Evolutionary conservation across 2,888 invertebrate species (phyloP), one percentile per base, ranked within the genome.

Genomic region (Nasonia oneida): DNA sequence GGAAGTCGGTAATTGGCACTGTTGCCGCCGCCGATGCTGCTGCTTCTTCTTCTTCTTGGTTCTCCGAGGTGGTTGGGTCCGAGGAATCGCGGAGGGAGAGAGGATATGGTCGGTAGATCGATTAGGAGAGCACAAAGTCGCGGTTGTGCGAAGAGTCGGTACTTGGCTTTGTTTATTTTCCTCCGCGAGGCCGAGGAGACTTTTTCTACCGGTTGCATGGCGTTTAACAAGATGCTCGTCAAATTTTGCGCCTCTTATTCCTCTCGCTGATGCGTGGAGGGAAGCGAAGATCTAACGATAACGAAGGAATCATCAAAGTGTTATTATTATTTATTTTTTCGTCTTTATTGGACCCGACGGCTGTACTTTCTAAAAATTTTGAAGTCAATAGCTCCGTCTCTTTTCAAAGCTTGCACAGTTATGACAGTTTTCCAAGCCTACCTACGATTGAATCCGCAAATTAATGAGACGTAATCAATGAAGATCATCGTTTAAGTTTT

Each of bases 401-500:
- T 42, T 73, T 5, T n/a, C 33, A 33, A 39, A 33, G 29, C 64
- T 14, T 39, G 61, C 37, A 4, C 75, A 67, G 74, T 50, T 75
- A 8, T 70, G 23, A 76, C 23, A 33, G 33, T 8, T 2, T 33
- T 50, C 47, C 18, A 4, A 12, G 18, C 6, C 37, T 33, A 3
- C 39, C 39, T 33, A 3, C 39, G 37, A 81, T 84, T 80, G 57
- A 86, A 79, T 84, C 74, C 6, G 29, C 29, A 81, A 86, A 81
- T 86, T 67, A 81, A 83, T 37, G 33, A 74, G 29, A 47, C 61
- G 33, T 50, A 73, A 73, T 37, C 47, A 74, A 73, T n/a, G 81
- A 15, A 47, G 61, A 84, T 84, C 76, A 84, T 84, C 76, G 70
- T 82, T 79, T 82, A 75, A 86, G 79, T 84, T 33, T 37, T 78